Evolutionary conservation across 2,888 invertebrate genomes (phyloP).

Genomic region (Platerodrilus igneus): DNA sequence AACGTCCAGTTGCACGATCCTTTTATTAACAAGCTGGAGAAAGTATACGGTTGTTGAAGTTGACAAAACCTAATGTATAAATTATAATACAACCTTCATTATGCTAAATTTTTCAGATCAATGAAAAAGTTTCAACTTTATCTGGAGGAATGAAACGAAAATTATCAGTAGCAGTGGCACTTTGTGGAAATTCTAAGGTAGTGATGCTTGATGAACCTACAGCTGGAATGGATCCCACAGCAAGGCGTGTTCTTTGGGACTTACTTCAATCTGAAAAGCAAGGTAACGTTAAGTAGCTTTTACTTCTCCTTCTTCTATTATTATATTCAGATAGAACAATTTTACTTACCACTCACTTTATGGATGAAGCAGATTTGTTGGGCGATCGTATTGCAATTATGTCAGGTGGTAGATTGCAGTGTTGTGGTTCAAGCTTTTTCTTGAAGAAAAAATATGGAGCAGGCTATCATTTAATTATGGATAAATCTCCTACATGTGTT

Average conservation of each 20-base stretch:
- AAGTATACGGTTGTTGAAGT: too few species aligned
- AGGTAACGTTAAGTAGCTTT: constrained; percentile 35
- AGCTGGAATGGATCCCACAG: constrained; percentile 82
- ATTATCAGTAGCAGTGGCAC: constrained; percentile 68
- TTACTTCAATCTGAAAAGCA: constrained; percentile 66
- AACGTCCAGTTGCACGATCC: too few species aligned
- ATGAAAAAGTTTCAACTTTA: constrained; percentile 48
- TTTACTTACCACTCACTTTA: constrained; percentile 80
- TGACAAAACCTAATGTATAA: too few species aligned
- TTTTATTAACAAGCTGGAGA: too few species aligned
- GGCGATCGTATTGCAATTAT: constrained; percentile 87
- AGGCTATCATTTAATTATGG: constrained; percentile 74
- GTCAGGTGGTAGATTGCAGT: constrained; percentile 74
- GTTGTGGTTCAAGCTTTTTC: constrained; percentile 75
- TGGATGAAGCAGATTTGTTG: constrained; percentile 86
- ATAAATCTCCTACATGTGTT: constrained; percentile 55
- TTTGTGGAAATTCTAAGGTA: constrained; percentile 70
- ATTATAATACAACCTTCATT: too few species aligned
- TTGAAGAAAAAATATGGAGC: constrained; percentile 80
- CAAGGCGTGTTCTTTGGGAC: constrained; percentile 78
- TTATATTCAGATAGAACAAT: constrained; percentile 61
- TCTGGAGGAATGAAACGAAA: constrained; percentile 79
- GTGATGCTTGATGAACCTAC: constrained; percentile 74
- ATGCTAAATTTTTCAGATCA: too few species aligned
- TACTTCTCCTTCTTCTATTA: background rate